Evolutionary conservation across 2,797 vertebrate species (phyloP).

Genomic region (Setipinna tenuifilis): DNA sequence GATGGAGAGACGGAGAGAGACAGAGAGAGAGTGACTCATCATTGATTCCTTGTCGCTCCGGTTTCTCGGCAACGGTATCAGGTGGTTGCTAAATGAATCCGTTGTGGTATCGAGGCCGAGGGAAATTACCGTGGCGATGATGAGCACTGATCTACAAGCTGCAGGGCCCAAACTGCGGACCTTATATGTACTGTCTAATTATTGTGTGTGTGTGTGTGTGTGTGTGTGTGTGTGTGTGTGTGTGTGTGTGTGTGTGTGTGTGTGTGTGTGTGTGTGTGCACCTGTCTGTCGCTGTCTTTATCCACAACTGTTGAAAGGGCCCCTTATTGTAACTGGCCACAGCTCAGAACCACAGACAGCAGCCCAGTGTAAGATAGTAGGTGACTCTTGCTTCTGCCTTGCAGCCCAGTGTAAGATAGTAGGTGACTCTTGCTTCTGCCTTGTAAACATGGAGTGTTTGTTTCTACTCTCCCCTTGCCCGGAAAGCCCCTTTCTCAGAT

Average conservation of each 20-base stretch:
- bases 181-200: neutral
- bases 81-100: neutral
- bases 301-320: constrained; percentile 53
- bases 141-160: constrained; percentile 1
- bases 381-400: constrained; percentile 69
- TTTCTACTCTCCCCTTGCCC: constrained; percentile 52
- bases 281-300: constrained; percentile 52
- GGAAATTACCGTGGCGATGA: neutral
- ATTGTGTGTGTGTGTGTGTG: constrained; percentile 40
- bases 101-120: neutral
- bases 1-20: too few relatives aligned
- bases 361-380: constrained; percentile 68
- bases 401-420: too few relatives aligned
- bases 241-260: constrained; percentile 43
- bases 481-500: constrained; percentile 48
- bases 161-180: neutral
- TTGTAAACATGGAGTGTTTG: constrained; percentile 62
- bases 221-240: constrained; percentile 40
- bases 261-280: constrained; percentile 43
- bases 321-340: constrained; percentile 59
- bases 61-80: neutral
- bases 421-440: constrained; percentile 71
- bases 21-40: constrained; percentile 6
- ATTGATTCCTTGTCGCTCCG: neutral
- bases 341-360: constrained; percentile 65